These are phyloP conservation scores for Idaea dimidiata DNA, from an alignment of 2,888 invertebrate species.

Conservation along the genomic window DNA sequence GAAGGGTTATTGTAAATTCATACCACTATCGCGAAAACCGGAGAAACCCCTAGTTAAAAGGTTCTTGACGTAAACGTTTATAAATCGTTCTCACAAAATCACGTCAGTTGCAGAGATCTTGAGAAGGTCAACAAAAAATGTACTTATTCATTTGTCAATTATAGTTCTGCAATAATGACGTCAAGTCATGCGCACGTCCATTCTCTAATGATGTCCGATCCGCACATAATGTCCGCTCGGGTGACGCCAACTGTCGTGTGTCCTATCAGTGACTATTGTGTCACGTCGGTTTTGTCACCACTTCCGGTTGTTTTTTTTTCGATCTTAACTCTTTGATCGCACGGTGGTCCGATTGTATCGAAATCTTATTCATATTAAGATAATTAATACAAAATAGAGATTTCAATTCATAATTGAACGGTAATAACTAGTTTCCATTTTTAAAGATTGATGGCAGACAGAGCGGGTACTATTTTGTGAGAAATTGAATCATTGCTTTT, in stretches of 20 bases:
- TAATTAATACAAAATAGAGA: neutral
- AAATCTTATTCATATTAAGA: neutral
- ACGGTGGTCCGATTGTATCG: neutral
- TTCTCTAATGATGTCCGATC: neutral
- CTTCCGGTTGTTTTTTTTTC: neutral
- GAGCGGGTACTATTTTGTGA: neutral
- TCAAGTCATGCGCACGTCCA: neutral
- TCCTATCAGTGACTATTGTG: neutral
- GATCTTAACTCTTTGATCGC: neutral
- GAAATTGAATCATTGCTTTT: neutral
- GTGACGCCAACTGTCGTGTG: conserved; percentile 1
- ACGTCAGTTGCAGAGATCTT: neutral
- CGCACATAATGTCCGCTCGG: neutral
- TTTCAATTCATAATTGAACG: neutral
- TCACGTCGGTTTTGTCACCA: neutral
- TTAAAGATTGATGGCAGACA: neutral
- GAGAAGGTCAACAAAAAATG: neutral
- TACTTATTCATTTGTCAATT: conserved; percentile 7
- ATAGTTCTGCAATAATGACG: neutral
- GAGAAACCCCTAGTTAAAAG: no score
- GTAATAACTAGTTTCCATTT: neutral
- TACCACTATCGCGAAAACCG: no score
- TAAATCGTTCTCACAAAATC: neutral
- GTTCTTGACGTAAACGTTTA: neutral
- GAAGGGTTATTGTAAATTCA: no score